A percentile compares a stretch with the other conserved stretches of the same genome.
These are phyloP conservation scores for Epirrita christyi DNA, from an alignment of 2,888 invertebrate species.

Conservation along the genomic window DNA sequence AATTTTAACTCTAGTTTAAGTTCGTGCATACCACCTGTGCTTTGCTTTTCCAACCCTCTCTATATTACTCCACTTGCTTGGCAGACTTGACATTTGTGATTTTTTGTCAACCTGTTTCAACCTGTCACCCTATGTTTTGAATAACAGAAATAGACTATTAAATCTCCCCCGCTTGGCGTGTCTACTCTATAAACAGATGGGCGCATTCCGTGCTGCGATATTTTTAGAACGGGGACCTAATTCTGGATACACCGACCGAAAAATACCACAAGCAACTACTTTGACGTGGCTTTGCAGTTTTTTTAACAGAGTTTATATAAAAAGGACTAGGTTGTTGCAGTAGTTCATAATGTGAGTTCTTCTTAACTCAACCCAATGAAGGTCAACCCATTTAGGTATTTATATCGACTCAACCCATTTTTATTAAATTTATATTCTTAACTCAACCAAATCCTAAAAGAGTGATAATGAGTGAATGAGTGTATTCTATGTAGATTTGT, in stretches of 20 bases:
- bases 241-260: slow-evolving; percentile 62
- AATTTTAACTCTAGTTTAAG: background rate
- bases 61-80: background rate
- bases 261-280: slow-evolving; percentile 11
- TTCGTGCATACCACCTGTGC: background rate
- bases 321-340: too few relatives aligned
- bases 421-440: too few relatives aligned
- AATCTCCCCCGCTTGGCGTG: slow-evolving; percentile 68
- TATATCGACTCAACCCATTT: too few relatives aligned
- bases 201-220: slow-evolving; percentile 70
- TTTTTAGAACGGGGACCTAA: slow-evolving; percentile 70
- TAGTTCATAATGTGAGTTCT: too few relatives aligned
- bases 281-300: background rate
- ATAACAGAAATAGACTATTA: slow-evolving; percentile 58
- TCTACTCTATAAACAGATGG: slow-evolving; percentile 74
- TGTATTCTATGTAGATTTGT: too few relatives aligned
- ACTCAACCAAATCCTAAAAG: too few relatives aligned
- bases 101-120: slow-evolving; percentile 66
- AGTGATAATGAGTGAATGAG: too few relatives aligned
- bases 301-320: too few relatives aligned
- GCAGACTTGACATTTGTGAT: background rate
- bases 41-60: background rate
- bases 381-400: too few relatives aligned
- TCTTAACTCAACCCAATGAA: too few relatives aligned
- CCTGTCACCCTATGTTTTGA: slow-evolving; percentile 53